phyloP scores from a whole-genome alignment of 2,113 vertebrate species.

The Eleginops maclovinus region DNA sequence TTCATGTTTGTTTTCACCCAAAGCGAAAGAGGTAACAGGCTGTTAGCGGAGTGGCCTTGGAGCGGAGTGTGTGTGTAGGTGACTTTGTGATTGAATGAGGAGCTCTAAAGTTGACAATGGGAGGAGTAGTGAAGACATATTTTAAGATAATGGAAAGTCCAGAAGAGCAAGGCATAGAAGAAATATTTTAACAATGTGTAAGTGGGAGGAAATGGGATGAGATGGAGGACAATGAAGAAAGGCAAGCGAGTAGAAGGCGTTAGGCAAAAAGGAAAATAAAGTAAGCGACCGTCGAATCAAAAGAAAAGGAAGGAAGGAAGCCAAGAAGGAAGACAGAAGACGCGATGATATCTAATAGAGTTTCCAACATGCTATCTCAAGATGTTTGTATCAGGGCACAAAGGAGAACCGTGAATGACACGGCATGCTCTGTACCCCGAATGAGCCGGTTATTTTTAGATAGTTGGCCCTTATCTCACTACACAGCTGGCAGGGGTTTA shows the following conservation, averaged over 20 bases:
- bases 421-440: conserved; percentile 38
- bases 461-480: conserved; percentile 70
- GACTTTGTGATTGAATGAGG: conserved; percentile 17
- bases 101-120: background rate
- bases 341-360: conserved; percentile 48
- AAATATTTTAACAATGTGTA: background rate
- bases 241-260: background rate
- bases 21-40: background rate
- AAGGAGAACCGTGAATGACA: conserved; percentile 69
- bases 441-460: conserved; percentile 72
- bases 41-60: conserved; percentile 4
- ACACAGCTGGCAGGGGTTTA: conserved; percentile 67
- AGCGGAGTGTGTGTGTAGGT: background rate
- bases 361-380: conserved; percentile 50
- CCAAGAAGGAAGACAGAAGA: conserved; percentile 26
- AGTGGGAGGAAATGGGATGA: conserved; percentile 1
- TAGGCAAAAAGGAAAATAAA: conserved; percentile 9
- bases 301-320: conserved; percentile 10
- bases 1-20: background rate
- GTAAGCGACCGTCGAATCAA: conserved; percentile 27
- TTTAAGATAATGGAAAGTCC: background rate
- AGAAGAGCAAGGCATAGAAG: background rate
- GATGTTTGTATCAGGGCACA: conserved; percentile 62
- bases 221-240: background rate
- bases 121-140: background rate